Conservation (phyloP, 1,140 invertebrate species). For the Eumeta japonica region DNA sequence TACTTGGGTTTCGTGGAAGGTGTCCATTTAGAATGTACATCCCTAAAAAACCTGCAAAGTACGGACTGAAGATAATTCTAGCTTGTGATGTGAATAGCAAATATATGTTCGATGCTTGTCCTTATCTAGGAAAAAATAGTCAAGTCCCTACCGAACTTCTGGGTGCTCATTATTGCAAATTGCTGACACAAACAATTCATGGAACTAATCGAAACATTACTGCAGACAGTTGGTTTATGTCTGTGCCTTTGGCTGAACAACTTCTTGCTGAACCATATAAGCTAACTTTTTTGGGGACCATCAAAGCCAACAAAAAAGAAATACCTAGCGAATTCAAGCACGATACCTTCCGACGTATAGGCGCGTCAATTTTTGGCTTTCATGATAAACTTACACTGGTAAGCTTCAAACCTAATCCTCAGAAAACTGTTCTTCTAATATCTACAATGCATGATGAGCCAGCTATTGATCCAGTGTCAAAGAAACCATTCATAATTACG, state of each 20-base stretch:
- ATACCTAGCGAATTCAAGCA: conserved; percentile 23
- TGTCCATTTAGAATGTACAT: conserved; percentile 31
- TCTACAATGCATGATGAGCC: conserved; percentile 11
- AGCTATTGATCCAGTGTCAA: conserved; percentile 4
- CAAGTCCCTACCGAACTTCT: conserved; percentile 15
- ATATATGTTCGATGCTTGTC: conserved; percentile 32
- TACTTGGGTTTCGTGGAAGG: conserved; percentile 25
- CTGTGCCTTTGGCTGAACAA: conserved; percentile 19
- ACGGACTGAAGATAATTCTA: conserved; percentile 29
- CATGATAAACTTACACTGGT: conserved; percentile 24
- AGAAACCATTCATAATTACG: conserved; percentile 10
- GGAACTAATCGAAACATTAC: conserved; percentile 34
- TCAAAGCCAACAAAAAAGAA: conserved; percentile 26
- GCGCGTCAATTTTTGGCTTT: conserved; percentile 26
- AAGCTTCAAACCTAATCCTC: conserved; percentile 32
- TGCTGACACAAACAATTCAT: conserved; percentile 17
- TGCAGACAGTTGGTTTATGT: conserved; percentile 44
- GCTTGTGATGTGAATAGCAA: conserved; percentile 24
- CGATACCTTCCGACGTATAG: conserved; percentile 9
- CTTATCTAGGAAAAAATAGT: conserved; percentile 27
- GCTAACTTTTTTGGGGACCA: conserved; percentile 26
- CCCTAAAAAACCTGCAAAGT: conserved; percentile 31
- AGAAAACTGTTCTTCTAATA: conserved; percentile 23
- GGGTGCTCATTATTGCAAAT: conserved; percentile 19
- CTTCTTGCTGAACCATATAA: conserved; percentile 22